phyloP scores from a whole-genome alignment of 2,113 vertebrate genomes.

The Tamias sibiricus region DNA sequence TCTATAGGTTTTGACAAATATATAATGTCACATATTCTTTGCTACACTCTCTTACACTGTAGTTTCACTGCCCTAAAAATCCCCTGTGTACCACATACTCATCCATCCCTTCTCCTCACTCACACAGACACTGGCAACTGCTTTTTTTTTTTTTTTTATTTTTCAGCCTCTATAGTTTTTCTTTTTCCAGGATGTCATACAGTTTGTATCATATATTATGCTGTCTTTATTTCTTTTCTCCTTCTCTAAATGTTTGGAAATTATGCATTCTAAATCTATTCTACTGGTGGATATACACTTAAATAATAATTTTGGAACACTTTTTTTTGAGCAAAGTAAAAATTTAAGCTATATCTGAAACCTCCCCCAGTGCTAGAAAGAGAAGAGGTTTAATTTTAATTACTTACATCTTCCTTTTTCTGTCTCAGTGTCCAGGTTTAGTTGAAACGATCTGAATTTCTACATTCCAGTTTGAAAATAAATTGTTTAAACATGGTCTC shows the following conservation, averaged over 20 bases:
- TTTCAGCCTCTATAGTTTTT: no score
- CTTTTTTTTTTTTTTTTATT: no score
- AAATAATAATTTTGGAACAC: neutral
- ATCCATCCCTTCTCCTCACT: neutral
- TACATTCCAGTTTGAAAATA: neutral
- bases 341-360: neutral
- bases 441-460: neutral
- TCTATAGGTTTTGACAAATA: no score
- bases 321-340: slow-evolving; percentile 23
- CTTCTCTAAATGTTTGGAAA: neutral
- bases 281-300: neutral
- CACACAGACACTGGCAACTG: neutral
- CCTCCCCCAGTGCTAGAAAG: neutral
- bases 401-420: neutral
- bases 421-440: neutral
- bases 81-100: neutral
- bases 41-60: neutral
- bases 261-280: neutral
- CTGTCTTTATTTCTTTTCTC: neutral
- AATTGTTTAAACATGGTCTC: neutral
- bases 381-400: neutral
- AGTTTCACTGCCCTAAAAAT: neutral
- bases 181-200: no score
- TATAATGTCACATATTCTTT: no score
- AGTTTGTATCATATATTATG: neutral